Evolutionary conservation across 2,888 invertebrate species (phyloP), one percentile per base, ranked within the genome.

Genomic region (Apotomis betuletana): DNA sequence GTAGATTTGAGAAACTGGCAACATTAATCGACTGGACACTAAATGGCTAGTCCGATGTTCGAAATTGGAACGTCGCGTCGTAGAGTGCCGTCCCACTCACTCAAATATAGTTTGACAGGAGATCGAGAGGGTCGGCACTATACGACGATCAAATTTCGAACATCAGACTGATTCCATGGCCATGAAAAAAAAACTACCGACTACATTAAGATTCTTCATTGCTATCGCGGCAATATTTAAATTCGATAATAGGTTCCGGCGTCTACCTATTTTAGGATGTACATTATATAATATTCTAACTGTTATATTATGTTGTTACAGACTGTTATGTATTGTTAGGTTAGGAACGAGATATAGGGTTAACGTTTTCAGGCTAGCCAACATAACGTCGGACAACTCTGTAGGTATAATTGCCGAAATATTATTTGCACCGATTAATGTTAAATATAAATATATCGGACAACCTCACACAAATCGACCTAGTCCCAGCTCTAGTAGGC

Each of bases 1-100:
- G 5, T 13, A 55, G 9, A 44, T 57, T 57, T 52, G 10, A 41
- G 6, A 65, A 10, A 54, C 41, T 55, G 55, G 64, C 55, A 65
- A 54, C 52, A 38, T 10, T 63, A 36, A 62, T 8, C 36, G 12
- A 5, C 6, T 13, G 6, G 36, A 3, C 12, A 41, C 27, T 36
- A 1, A 8, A n/a, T 10, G 27, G 27, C 27, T 27, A 27, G 27
- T 27, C 27, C 27, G 27, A 27, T 27, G 27, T 27, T 27, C 27
- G 27, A 27, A 27, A 27, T 27, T 27, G 27, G 27, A 27, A 27
- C 27, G 27, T 2, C 27, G 27, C 27, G 27, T 27, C 27, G 2
- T 27, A 27, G 27, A 27, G 27, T 27, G 27, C 27, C 27, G 27
- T 27, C 27, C 27, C 27, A 27, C 27, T 27, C 27, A 27, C 27